A percentile compares a stretch with the other conserved stretches of the same genome.
phyloP scores from a whole-genome alignment of 1,140 invertebrate species.

The Acromyrmex echinatior region DNA sequence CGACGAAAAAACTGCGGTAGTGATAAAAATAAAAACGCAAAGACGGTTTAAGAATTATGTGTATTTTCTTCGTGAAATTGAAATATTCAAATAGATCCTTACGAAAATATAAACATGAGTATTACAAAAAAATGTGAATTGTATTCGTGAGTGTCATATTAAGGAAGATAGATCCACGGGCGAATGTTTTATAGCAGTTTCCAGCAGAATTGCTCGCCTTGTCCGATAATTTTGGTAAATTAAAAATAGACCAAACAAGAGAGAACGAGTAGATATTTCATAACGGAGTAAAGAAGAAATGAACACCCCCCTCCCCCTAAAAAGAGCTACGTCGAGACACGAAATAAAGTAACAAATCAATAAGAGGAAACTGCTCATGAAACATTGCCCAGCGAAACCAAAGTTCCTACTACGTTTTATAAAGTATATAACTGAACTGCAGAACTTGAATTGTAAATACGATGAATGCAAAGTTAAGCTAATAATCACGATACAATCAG shows the following conservation, averaged over 20 bases:
- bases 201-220: conserved; percentile 78
- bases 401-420: conserved; percentile 87
- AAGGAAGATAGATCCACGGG: conserved; percentile 86
- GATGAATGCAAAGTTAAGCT: conserved; percentile 82
- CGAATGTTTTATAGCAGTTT: conserved; percentile 86
- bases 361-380: conserved; percentile 85
- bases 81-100: conserved; percentile 84
- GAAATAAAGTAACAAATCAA: conserved; percentile 64
- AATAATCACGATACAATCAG: conserved; percentile 86
- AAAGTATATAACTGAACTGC: conserved; percentile 85
- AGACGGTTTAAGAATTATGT: conserved; percentile 81
- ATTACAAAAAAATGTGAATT: conserved; percentile 84
- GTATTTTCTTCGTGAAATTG: conserved; percentile 87
- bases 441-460: conserved; percentile 86
- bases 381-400: conserved; percentile 87
- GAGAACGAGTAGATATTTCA: conserved; percentile 8
- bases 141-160: conserved; percentile 87
- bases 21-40: conserved; percentile 73
- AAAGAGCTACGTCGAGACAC: conserved; percentile 8
- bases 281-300: conserved; percentile 24
- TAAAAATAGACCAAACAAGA: conserved; percentile 25
- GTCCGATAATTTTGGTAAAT: conserved; percentile 37
- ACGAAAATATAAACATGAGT: conserved; percentile 83
- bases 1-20: conserved; percentile 63
- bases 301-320: not conserved